Percentiles rank a stretch among this genome's conserved stretches.
phyloP scores from a whole-genome alignment of 64 coral and sea anemone species.

The Hydrozoanthus tunicans region DNA sequence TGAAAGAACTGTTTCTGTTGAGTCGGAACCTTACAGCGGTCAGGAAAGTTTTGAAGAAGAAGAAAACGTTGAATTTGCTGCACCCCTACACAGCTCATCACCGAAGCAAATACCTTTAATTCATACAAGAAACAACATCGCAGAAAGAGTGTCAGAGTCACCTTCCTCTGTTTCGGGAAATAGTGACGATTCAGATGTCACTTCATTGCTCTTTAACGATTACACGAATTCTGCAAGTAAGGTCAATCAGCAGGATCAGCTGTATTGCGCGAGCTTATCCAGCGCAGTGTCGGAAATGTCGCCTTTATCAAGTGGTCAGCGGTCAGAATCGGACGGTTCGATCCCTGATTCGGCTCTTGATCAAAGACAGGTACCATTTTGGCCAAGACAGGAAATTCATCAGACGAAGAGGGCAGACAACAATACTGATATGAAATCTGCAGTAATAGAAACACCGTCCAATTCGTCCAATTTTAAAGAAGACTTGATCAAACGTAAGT shows the following conservation, averaged over 20 bases:
- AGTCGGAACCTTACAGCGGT: not conserved
- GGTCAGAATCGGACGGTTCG: not conserved
- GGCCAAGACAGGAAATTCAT: not conserved
- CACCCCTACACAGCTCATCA: conserved; percentile 40
- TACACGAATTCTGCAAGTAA: not conserved
- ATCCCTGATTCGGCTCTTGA: not conserved
- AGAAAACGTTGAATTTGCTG: not conserved
- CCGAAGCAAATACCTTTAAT: not conserved
- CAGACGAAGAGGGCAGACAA: not conserved
- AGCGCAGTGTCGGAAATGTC: conserved; percentile 38
- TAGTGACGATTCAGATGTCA: conserved; percentile 30
- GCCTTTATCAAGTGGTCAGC: conserved; percentile 46
- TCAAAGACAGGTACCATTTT: not conserved
- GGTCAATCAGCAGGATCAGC: not conserved
- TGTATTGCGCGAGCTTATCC: conserved; percentile 4
- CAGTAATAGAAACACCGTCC: not conserved
- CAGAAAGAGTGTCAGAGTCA: not conserved
- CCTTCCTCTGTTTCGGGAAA: conserved; percentile 1
- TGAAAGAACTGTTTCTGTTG: not conserved
- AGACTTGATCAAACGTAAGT: conserved; percentile 10
- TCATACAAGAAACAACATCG: not conserved
- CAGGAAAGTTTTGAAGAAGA: not conserved
- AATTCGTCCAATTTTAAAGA: not conserved
- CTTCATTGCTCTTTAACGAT: conserved; percentile 28
- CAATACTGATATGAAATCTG: not conserved